Conservation (phyloP, 2,797 vertebrate genomes). For the Xenentodon cancila region DNA sequence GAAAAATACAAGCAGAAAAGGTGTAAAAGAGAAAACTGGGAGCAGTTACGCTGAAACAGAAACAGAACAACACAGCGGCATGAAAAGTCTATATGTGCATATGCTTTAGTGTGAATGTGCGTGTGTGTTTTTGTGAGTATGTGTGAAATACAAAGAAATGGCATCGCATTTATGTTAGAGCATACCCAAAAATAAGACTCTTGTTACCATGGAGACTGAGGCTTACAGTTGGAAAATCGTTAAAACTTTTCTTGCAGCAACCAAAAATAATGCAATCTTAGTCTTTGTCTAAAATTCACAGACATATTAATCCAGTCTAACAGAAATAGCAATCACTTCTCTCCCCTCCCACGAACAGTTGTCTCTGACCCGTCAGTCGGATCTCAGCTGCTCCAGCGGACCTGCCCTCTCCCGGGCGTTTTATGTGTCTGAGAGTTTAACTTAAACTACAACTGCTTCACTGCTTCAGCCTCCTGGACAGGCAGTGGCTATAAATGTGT, state of each 20-base stretch:
- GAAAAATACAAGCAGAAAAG: too few species aligned
- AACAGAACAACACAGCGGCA: constrained; percentile 7
- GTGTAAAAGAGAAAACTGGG: constrained; percentile 15
- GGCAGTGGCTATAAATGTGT: not conserved
- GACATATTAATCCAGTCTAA: not conserved
- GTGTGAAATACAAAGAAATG: constrained; percentile 31
- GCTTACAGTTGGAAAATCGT: constrained; percentile 26
- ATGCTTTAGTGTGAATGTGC: constrained; percentile 1
- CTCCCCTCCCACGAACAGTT: too few species aligned
- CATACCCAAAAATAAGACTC: constrained; percentile 46
- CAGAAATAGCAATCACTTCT: too few species aligned
- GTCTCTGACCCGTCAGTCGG: not conserved
- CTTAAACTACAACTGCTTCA: not conserved
- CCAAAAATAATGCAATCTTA: too few species aligned
- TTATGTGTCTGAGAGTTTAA: not conserved
- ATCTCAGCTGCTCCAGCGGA: not conserved
- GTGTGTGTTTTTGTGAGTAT: not conserved
- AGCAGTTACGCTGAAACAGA: constrained; percentile 6
- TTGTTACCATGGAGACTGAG: constrained; percentile 70
- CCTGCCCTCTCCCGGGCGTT: not conserved
- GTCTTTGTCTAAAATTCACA: constrained; percentile 2
- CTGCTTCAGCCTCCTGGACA: not conserved
- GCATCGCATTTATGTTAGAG: constrained; percentile 43
- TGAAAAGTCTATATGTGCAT: constrained; percentile 9
- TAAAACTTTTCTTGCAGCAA: not conserved